A percentile compares a stretch with the other conserved stretches of the same genome.
phyloP scores from a whole-genome alignment of 2,888 invertebrate species.

The Drosophila pseudotakahashii region DNA sequence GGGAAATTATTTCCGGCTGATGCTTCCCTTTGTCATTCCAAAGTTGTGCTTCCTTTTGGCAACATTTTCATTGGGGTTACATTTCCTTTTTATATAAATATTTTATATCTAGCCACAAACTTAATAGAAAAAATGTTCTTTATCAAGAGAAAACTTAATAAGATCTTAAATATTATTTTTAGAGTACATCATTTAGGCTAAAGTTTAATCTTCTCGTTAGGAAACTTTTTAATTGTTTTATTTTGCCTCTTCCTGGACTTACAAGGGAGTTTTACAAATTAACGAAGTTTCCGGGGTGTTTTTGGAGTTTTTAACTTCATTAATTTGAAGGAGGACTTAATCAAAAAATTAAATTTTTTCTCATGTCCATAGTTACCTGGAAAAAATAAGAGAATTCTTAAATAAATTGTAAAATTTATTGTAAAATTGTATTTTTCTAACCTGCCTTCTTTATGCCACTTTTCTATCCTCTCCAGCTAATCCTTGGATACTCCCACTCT shows the following conservation, averaged over 20 bases:
- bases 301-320: neutral
- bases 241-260: slow-evolving; percentile 1
- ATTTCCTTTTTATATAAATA: neutral
- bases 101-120: neutral
- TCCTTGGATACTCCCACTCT: neutral
- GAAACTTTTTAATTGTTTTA: slow-evolving; percentile 10
- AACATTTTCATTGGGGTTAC: neutral
- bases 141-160: neutral
- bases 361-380: too few species aligned
- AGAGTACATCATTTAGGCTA: neutral
- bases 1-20: neutral
- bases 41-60: slow-evolving; percentile 1
- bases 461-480: neutral
- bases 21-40: slow-evolving; percentile 8
- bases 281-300: neutral
- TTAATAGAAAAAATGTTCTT: neutral
- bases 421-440: neutral
- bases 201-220: slow-evolving; percentile 1
- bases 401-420: too few species aligned
- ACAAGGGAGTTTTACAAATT: neutral
- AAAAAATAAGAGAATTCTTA: too few species aligned
- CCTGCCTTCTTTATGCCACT: neutral
- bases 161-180: neutral
- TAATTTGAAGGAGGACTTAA: too few species aligned
- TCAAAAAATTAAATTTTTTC: too few species aligned